phyloP scores from a whole-genome alignment of 2,113 vertebrate genomes.

The Petroica traversi region DNA sequence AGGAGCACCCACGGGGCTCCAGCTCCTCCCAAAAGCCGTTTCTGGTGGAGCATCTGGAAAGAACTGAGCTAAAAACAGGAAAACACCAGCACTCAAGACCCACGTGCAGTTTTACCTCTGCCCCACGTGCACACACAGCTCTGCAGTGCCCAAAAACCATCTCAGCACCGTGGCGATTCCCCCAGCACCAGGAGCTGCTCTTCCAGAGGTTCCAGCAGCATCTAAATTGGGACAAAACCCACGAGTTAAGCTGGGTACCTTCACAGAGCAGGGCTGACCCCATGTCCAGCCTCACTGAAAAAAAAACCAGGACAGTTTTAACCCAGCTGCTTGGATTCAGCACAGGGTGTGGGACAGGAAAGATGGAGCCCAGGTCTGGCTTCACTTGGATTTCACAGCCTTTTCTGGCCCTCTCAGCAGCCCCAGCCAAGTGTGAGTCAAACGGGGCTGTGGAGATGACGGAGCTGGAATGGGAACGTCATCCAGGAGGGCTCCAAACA shows the following conservation, averaged over 20 bases:
- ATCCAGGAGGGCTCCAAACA: neutral
- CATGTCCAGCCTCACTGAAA: accelerated
- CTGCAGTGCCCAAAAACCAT: accelerated
- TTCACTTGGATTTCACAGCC: neutral
- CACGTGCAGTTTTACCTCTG: accelerated
- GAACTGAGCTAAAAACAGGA: neutral
- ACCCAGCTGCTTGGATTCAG: accelerated
- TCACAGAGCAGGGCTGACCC: neutral
- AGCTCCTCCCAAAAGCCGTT: neutral
- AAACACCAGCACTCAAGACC: neutral
- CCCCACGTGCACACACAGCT: neutral
- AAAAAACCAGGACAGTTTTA: accelerated
- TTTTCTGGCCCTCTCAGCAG: neutral
- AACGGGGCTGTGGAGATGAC: accelerated
- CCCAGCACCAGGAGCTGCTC: accelerated
- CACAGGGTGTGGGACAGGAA: accelerated
- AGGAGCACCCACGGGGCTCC: neutral
- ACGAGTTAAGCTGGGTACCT: neutral
- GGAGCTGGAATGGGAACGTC: neutral
- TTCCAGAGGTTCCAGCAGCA: neutral
- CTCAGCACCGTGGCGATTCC: accelerated
- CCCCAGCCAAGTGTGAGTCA: neutral
- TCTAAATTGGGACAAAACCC: neutral
- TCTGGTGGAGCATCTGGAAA: neutral
- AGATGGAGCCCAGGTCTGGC: neutral